These are phyloP conservation scores for Leptopilina myrica DNA, from an alignment of 2,888 invertebrate genomes.

Conservation along the genomic window DNA sequence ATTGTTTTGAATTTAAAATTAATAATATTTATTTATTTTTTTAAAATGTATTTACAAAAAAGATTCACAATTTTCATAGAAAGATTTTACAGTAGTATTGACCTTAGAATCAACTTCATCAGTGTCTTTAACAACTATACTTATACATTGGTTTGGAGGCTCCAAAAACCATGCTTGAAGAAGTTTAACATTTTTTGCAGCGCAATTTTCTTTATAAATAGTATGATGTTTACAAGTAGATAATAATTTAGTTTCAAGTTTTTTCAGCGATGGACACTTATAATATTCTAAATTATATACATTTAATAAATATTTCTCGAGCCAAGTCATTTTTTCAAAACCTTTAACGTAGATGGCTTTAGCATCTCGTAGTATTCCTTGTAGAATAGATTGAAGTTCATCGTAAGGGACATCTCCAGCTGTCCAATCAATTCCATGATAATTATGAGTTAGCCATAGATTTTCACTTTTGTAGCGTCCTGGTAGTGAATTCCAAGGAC, in stretches of 20 bases:
- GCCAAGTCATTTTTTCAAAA: neutral
- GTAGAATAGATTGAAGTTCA: too few relatives aligned
- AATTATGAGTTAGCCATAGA: neutral
- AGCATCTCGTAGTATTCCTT: neutral
- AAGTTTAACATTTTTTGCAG: neutral
- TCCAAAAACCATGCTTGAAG: neutral
- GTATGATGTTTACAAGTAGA: neutral
- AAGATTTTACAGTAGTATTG: neutral
- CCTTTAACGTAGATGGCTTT: neutral
- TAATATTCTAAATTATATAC: neutral
- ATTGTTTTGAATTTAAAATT: too few relatives aligned
- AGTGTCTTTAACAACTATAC: neutral
- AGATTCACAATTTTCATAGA: neutral
- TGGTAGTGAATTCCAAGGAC: too few relatives aligned
- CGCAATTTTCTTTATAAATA: neutral
- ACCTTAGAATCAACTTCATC: neutral
- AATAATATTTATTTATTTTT: too few relatives aligned
- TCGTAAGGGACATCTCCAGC: too few relatives aligned
- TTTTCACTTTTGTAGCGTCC: constrained; percentile 1
- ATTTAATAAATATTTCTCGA: neutral
- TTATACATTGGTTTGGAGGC: neutral
- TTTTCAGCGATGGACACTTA: neutral
- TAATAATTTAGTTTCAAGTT: too few relatives aligned
- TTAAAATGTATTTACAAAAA: neutral
- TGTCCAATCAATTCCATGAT: neutral